Conservation (phyloP, 2,797 vertebrate species). For the Parauchenoglanis punctatus region DNA sequence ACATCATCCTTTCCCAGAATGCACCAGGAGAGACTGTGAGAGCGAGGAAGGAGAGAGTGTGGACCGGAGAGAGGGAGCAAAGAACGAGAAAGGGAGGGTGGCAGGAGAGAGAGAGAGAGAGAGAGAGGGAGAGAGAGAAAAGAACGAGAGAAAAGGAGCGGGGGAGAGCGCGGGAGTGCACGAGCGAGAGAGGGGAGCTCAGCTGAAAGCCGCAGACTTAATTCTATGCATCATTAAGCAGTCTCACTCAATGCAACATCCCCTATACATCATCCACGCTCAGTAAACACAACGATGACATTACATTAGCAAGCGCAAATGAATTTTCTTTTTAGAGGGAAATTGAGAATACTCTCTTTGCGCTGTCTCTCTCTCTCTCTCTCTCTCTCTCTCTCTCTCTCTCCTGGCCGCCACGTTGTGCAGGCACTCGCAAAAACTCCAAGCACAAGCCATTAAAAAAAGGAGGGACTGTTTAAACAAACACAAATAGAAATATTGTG, state of each 20-base stretch:
- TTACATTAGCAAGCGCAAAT: slow-evolving; percentile 98
- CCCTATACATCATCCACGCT: slow-evolving; percentile 99
- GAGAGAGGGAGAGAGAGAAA: slow-evolving; percentile 57
- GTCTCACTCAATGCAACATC: slow-evolving; percentile 94
- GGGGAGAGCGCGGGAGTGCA: slow-evolving; percentile 53
- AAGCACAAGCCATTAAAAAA: slow-evolving; percentile 73
- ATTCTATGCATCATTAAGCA: slow-evolving; percentile 99
- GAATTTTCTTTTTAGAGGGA: slow-evolving; percentile 99
- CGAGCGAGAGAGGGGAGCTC: slow-evolving; percentile 82
- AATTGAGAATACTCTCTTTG: slow-evolving; percentile 90
- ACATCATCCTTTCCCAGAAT: slow-evolving; percentile 70
- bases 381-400: slow-evolving; percentile 72
- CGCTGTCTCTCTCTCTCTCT: slow-evolving; percentile 73
- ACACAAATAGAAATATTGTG: slow-evolving; percentile 70
- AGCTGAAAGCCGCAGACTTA: slow-evolving; percentile 97
- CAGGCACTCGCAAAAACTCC: slow-evolving; percentile 66
- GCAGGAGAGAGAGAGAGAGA: slow-evolving; percentile 50
- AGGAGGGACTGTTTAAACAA: slow-evolving; percentile 73
- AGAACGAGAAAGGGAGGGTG: slow-evolving; percentile 66
- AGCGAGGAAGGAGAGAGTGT: slow-evolving; percentile 32
- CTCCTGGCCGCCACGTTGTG: slow-evolving; percentile 51
- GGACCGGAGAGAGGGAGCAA: slow-evolving; percentile 36
- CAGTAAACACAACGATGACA: slow-evolving; percentile 98
- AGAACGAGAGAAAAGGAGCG: slow-evolving; percentile 40
- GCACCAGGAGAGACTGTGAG: slow-evolving; percentile 59